Conservation (phyloP, 2,113 vertebrate species). For the Hippocampus abdominalis region DNA sequence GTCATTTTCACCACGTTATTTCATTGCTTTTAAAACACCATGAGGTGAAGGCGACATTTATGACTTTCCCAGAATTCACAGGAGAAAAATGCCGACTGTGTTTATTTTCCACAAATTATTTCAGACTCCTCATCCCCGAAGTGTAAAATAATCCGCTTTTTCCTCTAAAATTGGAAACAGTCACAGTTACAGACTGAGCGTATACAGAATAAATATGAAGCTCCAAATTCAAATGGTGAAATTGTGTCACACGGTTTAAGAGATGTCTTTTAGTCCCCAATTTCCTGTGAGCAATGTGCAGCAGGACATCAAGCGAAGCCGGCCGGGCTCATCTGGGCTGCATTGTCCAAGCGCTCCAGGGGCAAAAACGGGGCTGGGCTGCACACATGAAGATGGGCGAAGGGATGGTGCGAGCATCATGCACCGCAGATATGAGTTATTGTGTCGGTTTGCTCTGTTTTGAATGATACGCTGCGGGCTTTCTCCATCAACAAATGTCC, state of each 20-base stretch:
- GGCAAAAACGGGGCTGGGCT: conserved; percentile 50
- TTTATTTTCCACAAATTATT: conserved; percentile 29
- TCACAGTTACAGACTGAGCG: background rate
- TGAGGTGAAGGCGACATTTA: conserved; percentile 26
- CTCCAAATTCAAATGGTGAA: conserved; percentile 24
- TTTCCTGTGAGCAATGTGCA: conserved; percentile 56
- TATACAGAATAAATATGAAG: background rate
- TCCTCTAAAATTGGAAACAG: conserved; percentile 7
- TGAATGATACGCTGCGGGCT: background rate
- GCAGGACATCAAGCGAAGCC: conserved; percentile 33
- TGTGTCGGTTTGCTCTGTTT: background rate
- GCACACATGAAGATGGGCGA: conserved; percentile 52
- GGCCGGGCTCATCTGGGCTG: conserved; percentile 50
- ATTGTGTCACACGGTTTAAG: conserved; percentile 24
- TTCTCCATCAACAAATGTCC: background rate
- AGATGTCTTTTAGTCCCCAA: conserved; percentile 29
- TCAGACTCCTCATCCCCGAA: conserved; percentile 14
- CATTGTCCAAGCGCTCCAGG: conserved; percentile 37
- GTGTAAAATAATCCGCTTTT: conserved; percentile 14
- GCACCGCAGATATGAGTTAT: conserved; percentile 12
- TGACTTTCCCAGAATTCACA: conserved; percentile 25
- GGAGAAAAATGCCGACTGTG: conserved; percentile 18
- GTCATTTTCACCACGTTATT: background rate
- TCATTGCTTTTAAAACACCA: background rate
- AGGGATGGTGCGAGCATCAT: conserved; percentile 41